Percentiles rank a stretch among this genome's conserved stretches.
These are phyloP conservation scores for Pachymerium ferrugineum DNA, from an alignment of 2,888 invertebrate genomes.

Conservation along the genomic window DNA sequence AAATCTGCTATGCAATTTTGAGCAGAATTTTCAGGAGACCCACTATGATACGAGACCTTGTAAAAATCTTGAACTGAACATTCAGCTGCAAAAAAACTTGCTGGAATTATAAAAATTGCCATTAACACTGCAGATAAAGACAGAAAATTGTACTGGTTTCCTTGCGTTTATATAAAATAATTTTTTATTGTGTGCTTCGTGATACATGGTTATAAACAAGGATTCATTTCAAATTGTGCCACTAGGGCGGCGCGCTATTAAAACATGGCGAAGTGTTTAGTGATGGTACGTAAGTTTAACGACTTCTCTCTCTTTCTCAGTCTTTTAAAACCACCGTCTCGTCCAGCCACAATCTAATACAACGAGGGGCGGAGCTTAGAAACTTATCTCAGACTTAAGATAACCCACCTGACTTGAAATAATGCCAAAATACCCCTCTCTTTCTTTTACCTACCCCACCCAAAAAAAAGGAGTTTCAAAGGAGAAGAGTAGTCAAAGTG, in stretches of 20 bases:
- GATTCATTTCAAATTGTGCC: neutral
- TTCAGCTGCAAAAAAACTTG: too few species aligned
- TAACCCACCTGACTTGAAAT: neutral
- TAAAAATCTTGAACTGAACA: too few species aligned
- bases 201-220: too few species aligned
- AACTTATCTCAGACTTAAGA: neutral
- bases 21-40: too few species aligned
- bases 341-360: neutral
- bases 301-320: neutral
- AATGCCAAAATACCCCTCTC: neutral
- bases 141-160: too few species aligned
- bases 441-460: conserved; percentile 24
- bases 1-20: too few species aligned
- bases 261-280: neutral
- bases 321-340: neutral
- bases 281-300: neutral
- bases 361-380: conserved; percentile 7
- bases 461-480: conserved; percentile 18
- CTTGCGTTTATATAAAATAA: too few species aligned
- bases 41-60: too few species aligned
- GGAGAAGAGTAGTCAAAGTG: conserved; percentile 11
- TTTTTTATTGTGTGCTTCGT: too few species aligned
- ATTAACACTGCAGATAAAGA: too few species aligned
- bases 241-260: conserved; percentile 16
- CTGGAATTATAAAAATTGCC: too few species aligned